A percentile compares a stretch with the other conserved stretches of the same genome.
Conservation (phyloP, 2,888 invertebrate genomes). For the Tetragonula carbonaria region DNA sequence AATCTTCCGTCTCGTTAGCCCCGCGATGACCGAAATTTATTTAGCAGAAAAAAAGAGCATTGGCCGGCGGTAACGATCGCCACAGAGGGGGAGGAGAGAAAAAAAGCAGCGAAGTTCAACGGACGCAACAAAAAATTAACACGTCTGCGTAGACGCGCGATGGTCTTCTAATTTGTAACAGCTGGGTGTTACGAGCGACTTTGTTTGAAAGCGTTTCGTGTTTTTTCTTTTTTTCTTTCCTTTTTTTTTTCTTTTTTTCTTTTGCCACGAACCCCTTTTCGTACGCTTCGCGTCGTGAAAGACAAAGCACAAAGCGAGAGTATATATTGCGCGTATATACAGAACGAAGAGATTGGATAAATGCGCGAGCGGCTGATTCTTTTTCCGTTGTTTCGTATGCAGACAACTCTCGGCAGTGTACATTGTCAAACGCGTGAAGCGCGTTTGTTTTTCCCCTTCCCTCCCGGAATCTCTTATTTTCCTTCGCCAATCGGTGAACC, state of each 20-base stretch:
- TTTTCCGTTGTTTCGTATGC: neutral
- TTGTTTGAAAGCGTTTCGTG: neutral
- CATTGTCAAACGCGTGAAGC: neutral
- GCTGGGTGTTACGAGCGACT: neutral
- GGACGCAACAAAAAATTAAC: neutral
- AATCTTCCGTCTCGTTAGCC: conserved; percentile 50
- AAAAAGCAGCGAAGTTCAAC: neutral
- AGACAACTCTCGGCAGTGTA: neutral
- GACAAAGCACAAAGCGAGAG: neutral
- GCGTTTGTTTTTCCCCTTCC: neutral
- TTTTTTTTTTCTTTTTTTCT: neutral
- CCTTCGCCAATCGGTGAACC: neutral
- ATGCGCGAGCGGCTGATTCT: too few relatives aligned
- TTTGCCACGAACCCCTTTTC: neutral
- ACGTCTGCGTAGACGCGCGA: neutral
- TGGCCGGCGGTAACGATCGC: conserved; percentile 1
- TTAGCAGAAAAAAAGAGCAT: conserved; percentile 22
- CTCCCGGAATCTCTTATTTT: neutral
- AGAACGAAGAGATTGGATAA: neutral
- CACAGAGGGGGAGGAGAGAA: too few relatives aligned
- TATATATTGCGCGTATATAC: neutral
- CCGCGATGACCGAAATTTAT: conserved; percentile 33
- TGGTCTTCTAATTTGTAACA: conserved; percentile 4
- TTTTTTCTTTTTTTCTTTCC: too few relatives aligned
- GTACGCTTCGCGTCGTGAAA: neutral